Base-by-base conservation (phyloP, 2,888 invertebrate species). In the Lycia hirtaria region DNA sequence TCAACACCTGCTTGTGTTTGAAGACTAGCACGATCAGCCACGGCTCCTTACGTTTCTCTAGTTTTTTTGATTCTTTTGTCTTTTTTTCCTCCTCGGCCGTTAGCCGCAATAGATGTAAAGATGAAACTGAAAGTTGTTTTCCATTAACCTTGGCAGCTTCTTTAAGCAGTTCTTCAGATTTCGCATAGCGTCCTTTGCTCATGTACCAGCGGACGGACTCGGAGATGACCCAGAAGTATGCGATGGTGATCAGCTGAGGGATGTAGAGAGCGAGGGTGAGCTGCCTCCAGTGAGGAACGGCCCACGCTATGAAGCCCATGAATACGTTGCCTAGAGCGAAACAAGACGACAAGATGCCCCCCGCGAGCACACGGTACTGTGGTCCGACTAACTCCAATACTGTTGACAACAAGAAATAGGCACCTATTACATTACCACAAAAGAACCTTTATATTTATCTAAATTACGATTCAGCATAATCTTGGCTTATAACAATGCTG, bases 131-230 rank as follows among this genome's bases (percentile, higher is more conserved):
- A 0, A 90, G 54, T 14, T 71, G 48, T 40, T 66, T 84, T 4
- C 89, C 91, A 64, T 96, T 96, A 0, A 94, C 82, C 65, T 83
- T 85, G 0, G 96, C 94, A 1, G 95, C 94, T 64, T 90, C 92
- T 38, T 92, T 92, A 9, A 96, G 82, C 0, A 95, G 92, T 15
- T 79, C 81, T 65, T 94, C 94, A 0, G 96, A 95, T 64, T 95
- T 93, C 9, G 94, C 93, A 57, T 93, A 93, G 54, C 94, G 92
- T 0, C 94, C 94, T 72, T 95, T 95, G 52, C 95, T 94, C 66
- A 96, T 85, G 43, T 96, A 93, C 97, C 97, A 97, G 56, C 96
- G 92, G 0, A 96, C 92, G 5, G 96, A 96, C 81, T 96, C 96
- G 0, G 95, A 93, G 53, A 95, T 84, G 9, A 95, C 69, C 94